These are phyloP conservation scores for Bradypus variegatus DNA, from an alignment of 2,797 vertebrate species.

Conservation along the genomic window DNA sequence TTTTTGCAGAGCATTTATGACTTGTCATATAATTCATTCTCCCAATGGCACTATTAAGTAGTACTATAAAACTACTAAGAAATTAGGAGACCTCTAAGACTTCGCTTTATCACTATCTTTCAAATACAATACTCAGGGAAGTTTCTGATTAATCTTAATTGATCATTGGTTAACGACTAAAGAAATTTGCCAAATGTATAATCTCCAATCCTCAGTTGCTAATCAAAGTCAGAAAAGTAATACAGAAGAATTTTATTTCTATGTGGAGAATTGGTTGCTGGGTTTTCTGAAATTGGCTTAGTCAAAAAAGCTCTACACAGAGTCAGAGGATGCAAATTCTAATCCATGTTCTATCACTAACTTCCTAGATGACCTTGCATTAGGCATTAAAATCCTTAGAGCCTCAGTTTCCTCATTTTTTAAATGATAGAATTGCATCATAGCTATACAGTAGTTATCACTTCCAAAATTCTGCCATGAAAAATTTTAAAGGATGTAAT, in stretches of 20 bases:
- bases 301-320: not conserved
- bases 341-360: not conserved
- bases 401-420: not conserved
- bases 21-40: constrained; percentile 9
- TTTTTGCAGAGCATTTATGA: constrained; percentile 22
- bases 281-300: not conserved
- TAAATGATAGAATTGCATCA: not conserved
- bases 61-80: constrained; percentile 10
- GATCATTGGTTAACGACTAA: constrained; percentile 29
- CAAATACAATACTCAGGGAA: not conserved
- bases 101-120: constrained; percentile 28
- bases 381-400: not conserved
- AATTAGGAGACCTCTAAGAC: not conserved
- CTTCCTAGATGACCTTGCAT: not conserved
- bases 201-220: not conserved
- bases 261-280: not conserved
- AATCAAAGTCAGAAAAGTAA: constrained; percentile 26
- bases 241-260: not conserved
- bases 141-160: constrained; percentile 40
- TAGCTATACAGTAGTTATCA: not conserved
- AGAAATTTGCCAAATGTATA: constrained; percentile 14
- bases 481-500: not conserved
- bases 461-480: constrained; percentile 2
- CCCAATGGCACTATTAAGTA: not conserved
- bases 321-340: not conserved